A percentile compares a stretch with the other conserved stretches of the same genome.
These are phyloP conservation scores for Heteronetta atricapilla DNA, from an alignment of 2,113 vertebrate genomes.

Conservation along the genomic window DNA sequence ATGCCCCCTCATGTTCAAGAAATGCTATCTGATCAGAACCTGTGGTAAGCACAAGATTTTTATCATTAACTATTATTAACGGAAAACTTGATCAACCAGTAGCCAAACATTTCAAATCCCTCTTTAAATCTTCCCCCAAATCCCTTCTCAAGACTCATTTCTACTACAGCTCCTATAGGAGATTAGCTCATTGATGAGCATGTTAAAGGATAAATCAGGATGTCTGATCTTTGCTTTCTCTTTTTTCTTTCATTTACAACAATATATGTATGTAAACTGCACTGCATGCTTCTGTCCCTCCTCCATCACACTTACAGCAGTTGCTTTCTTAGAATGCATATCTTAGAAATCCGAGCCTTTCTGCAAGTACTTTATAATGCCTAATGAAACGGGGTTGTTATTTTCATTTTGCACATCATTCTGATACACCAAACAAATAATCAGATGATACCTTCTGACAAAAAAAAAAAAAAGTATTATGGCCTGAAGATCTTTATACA, in stretches of 20 bases:
- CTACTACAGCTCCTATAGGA: not conserved
- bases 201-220: slow-evolving; percentile 20
- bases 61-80: not conserved
- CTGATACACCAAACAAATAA: not conserved
- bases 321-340: not conserved
- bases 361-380: not conserved
- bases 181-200: slow-evolving; percentile 18
- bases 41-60: not conserved
- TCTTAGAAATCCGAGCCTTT: not conserved
- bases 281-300: not conserved
- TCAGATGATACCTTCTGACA: not conserved
- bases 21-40: not conserved
- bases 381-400: not conserved
- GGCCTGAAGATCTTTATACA: not conserved
- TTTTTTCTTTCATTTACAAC: not conserved
- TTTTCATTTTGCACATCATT: not conserved
- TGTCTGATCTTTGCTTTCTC: not conserved
- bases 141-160: slow-evolving; percentile 49
- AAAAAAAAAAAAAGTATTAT: not conserved
- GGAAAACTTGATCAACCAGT: slow-evolving; percentile 29
- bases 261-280: not conserved
- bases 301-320: not conserved
- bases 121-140: slow-evolving; percentile 51
- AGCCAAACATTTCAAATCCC: slow-evolving; percentile 38
- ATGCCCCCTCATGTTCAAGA: not conserved